A percentile compares a stretch with the other conserved stretches of the same genome.
Evolutionary conservation across 2,113 vertebrate species (phyloP).

Genomic region (Nibea albiflora): DNA sequence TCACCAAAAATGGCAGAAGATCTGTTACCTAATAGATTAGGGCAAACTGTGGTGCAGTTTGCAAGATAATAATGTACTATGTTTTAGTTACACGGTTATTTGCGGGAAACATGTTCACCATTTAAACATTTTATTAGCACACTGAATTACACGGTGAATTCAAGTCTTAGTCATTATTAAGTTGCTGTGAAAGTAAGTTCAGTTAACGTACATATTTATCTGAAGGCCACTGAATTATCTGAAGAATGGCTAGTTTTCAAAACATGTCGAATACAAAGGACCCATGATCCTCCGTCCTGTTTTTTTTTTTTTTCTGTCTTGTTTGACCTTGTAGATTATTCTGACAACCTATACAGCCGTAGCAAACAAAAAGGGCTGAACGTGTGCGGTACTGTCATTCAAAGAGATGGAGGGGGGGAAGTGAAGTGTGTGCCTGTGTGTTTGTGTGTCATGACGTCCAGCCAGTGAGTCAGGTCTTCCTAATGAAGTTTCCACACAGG

Average conservation of each 20-base stretch:
- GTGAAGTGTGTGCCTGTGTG: constrained; percentile 5
- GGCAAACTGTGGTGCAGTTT: too few species aligned
- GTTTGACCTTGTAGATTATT: neutral
- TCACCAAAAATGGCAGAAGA: too few species aligned
- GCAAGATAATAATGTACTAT: neutral
- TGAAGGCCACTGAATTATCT: too few species aligned
- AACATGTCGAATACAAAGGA: neutral
- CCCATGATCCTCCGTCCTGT: too few species aligned
- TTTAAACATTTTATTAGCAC: neutral
- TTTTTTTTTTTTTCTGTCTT: neutral
- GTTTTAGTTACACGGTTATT: too few species aligned
- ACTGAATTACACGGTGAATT: too few species aligned
- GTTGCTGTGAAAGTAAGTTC: neutral
- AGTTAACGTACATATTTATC: too few species aligned
- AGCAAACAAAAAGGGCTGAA: neutral
- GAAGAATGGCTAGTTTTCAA: neutral
- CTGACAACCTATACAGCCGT: neutral
- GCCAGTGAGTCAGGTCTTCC: constrained; percentile 61
- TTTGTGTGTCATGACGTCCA: constrained; percentile 38
- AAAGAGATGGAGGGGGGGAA: neutral
- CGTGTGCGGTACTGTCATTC: neutral
- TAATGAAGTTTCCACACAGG: constrained; percentile 66
- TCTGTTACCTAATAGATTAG: too few species aligned
- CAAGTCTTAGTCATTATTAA: neutral
- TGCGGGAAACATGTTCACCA: neutral